Evolutionary conservation across 2,888 invertebrate genomes (phyloP), one percentile per base, ranked within the genome.

Genomic region (Parnassius glacialis): DNA sequence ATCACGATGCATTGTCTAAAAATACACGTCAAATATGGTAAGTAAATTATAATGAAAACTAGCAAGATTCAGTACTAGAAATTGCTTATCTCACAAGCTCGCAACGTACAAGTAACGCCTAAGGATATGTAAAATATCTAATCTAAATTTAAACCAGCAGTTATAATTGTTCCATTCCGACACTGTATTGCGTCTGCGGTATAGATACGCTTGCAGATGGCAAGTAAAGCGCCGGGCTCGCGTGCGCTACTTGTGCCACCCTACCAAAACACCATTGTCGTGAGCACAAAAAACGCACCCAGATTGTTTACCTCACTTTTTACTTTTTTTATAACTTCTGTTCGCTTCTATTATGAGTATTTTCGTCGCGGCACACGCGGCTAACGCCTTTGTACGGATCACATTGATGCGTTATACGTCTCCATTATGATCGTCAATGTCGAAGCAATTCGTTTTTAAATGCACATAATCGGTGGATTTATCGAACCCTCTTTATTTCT

Each of bases 271-370:
- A 75, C 76, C 74, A 82, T 82, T 81, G 83, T 83, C 75, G 78
- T 73, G 68, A 68, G 70, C 71, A 81, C 75, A 88, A 89, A 90
- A 90, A 88, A 84, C 79, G 72, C 80, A 73, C 78, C 79, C 87
- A 81, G 84, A 86, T 89, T 90, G 88, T 91, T 90, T 90, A 90
- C 90, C 85, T 86, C 90, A 87, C 84, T 87, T 90, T 90, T 89
- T 89, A 88, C 81, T 80, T 90, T 91, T 90, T 87, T 84, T 87
- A 75, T 79, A 85, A 85, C 83, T 84, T 79, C 82, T 84, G 83
- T 85, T 84, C 77, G 75, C 74, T 75, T 52, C 85, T 88, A 89
- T 87, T 88, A 78, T 80, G 75, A 70, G 79, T 84, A 86, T 87
- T 87, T 88, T 83, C 79, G 85, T 84, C 84, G 83, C 71, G 71